Conservation (phyloP, 2,797 vertebrate genomes). For the Petrocephalus sullivani region DNA sequence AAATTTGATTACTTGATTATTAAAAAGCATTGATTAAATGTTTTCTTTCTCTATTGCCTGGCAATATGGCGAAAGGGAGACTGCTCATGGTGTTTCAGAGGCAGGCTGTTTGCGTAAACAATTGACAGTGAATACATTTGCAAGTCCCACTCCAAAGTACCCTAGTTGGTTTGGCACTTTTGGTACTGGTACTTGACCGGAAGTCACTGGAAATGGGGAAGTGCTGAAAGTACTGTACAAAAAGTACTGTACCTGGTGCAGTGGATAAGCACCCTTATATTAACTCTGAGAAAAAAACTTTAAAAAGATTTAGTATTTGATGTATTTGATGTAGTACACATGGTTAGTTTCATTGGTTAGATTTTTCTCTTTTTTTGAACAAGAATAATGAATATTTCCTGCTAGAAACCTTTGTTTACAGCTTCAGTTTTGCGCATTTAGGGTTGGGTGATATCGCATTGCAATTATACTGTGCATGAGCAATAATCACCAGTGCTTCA, state of each 20-base stretch:
- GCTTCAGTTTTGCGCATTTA: neutral
- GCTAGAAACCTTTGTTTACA: neutral
- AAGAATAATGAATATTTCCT: neutral
- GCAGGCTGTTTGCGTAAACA: neutral
- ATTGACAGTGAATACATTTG: neutral
- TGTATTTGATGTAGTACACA: neutral
- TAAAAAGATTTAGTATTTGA: neutral
- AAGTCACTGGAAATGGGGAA: neutral
- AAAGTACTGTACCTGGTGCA: neutral
- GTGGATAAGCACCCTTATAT: neutral
- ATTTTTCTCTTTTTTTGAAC: neutral
- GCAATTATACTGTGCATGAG: no score
- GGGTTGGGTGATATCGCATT: neutral
- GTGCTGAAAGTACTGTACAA: neutral
- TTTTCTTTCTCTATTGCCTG: no score
- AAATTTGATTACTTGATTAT: no score
- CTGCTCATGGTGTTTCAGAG: neutral
- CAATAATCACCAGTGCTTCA: no score
- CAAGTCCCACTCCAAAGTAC: neutral
- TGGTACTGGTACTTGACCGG: neutral
- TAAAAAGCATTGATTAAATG: no score
- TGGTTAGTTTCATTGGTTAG: neutral
- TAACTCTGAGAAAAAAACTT: neutral
- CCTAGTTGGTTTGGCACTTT: neutral
- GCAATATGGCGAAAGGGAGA: no score